A percentile compares a stretch with the other conserved stretches of the same genome.
phyloP scores from a whole-genome alignment of 2,888 invertebrate species.

The Sisyra nigra region DNA sequence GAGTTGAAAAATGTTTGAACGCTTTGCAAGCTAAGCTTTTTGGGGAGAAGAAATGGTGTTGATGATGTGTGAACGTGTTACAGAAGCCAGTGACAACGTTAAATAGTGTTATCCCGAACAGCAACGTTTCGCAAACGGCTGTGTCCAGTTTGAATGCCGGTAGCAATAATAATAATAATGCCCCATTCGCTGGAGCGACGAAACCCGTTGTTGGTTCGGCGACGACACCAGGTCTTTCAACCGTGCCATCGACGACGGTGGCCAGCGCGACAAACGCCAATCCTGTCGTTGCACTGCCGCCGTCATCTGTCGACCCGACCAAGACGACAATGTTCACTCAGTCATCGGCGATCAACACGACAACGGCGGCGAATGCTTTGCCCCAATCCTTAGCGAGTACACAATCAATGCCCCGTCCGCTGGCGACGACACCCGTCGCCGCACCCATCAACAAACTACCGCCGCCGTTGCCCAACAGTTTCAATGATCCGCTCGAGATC shows the following conservation, averaged over 20 bases:
- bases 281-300: constrained; percentile 22
- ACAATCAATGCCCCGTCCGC: constrained; percentile 24
- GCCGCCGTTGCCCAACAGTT: constrained; percentile 24
- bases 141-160: too few species aligned
- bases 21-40: too few species aligned
- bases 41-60: too few species aligned
- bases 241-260: constrained; percentile 18
- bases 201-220: too few species aligned
- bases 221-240: neutral
- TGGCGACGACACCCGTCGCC: constrained; percentile 23
- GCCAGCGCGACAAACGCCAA: constrained; percentile 25
- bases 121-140: too few species aligned
- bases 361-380: constrained; percentile 17
- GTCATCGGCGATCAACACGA: constrained; percentile 16
- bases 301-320: constrained; percentile 21
- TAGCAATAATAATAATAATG: too few species aligned
- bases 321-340: constrained; percentile 15
- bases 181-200: too few species aligned
- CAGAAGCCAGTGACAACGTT: too few species aligned
- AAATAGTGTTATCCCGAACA: too few species aligned
- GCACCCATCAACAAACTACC: constrained; percentile 25
- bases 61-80: too few species aligned
- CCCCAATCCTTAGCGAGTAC: constrained; percentile 21
- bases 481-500: constrained; percentile 53
- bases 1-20: too few species aligned